These are phyloP conservation scores for Ageneiosus marmoratus DNA, from an alignment of 2,113 vertebrate genomes.

Conservation along the genomic window DNA sequence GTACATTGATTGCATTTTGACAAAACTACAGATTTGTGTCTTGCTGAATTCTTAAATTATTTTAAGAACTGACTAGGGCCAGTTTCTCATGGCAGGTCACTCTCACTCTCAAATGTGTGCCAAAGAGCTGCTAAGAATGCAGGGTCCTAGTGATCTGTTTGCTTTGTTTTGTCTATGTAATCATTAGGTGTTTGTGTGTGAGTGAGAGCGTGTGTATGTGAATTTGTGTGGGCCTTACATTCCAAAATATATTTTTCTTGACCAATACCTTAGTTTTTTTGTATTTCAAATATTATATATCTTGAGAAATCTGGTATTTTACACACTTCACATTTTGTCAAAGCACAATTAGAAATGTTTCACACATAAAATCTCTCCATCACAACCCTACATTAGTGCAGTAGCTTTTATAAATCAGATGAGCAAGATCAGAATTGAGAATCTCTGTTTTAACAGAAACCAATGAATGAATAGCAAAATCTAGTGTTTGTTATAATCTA, in stretches of 20 bases:
- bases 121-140: conserved; percentile 54
- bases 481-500: conserved; percentile 4
- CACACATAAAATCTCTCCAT: background rate
- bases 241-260: conserved; percentile 3
- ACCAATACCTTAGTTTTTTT: conserved; percentile 10
- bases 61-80: background rate
- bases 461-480: conserved; percentile 11
- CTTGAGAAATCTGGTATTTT: background rate
- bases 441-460: background rate
- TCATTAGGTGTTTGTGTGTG: conserved; percentile 47
- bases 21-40: background rate
- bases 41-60: conserved; percentile 10
- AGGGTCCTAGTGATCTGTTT: conserved; percentile 49
- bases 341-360: background rate
- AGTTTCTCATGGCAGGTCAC: conserved; percentile 45
- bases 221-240: conserved; percentile 2
- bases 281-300: background rate
- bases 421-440: background rate
- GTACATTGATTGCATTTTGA: background rate
- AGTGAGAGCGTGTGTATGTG: conserved; percentile 14
- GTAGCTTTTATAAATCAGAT: conserved; percentile 13
- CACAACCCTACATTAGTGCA: background rate
- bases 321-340: background rate
- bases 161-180: conserved; percentile 56
- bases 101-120: conserved; percentile 42